These are phyloP conservation scores for Sapayoa aenigma DNA, from an alignment of 2,113 vertebrate species.

Conservation along the genomic window DNA sequence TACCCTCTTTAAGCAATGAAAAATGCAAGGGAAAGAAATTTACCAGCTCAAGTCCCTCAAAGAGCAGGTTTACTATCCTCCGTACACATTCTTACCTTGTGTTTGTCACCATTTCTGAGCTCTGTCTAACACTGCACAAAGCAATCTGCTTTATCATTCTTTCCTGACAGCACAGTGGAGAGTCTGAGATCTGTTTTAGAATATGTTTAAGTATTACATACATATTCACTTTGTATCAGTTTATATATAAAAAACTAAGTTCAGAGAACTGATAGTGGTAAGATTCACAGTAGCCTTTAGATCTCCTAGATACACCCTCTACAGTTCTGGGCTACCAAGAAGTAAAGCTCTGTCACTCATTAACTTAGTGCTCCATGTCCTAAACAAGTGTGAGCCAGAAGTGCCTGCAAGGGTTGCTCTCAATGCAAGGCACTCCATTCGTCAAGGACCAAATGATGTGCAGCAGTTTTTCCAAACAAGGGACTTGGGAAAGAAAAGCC, in stretches of 20 bases:
- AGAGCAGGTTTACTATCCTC: background rate
- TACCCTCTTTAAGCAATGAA: background rate
- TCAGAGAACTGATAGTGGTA: background rate
- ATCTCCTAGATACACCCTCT: background rate
- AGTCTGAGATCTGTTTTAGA: background rate
- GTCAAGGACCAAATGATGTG: background rate
- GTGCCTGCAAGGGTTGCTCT: background rate
- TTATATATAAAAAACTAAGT: background rate
- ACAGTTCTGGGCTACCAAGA: background rate
- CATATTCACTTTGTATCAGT: background rate
- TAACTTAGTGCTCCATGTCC: background rate
- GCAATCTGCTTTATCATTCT: background rate
- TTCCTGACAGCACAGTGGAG: background rate
- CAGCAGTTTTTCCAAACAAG: background rate
- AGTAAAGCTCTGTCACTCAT: constrained; percentile 7
- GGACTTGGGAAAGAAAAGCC: background rate
- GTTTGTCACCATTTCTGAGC: background rate
- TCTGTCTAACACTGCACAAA: background rate
- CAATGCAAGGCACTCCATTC: background rate
- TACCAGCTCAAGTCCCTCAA: background rate
- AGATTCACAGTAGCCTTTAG: background rate
- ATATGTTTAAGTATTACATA: background rate
- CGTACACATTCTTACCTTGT: background rate
- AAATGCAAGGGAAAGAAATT: background rate
- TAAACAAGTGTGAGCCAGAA: background rate